Evolutionary conservation across 2,113 vertebrate species (phyloP).

Genomic region (Istiophorus platypterus): DNA sequence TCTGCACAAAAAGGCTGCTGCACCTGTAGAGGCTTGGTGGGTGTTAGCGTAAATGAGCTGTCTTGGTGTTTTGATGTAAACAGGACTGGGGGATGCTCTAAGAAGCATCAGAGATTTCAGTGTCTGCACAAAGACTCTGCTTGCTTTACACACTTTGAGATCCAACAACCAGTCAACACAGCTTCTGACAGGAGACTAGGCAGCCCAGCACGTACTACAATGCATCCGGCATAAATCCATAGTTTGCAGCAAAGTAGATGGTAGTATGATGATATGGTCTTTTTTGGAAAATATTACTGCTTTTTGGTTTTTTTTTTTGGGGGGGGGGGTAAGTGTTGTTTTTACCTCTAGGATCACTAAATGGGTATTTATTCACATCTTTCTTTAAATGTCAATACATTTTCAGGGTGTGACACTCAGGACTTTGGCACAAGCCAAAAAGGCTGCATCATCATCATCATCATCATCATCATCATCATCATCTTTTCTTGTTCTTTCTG

Average conservation of each 20-base stretch:
- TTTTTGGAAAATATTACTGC: not conserved
- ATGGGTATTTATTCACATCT: not conserved
- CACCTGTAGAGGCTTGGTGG: constrained; percentile 59
- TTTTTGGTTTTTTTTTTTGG: not conserved
- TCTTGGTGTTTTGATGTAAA: not conserved
- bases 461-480: constrained; percentile 7
- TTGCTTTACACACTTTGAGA: constrained; percentile 43
- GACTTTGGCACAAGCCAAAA: not conserved
- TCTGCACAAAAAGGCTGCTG: constrained; percentile 22
- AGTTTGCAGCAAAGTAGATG: not conserved
- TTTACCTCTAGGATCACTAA: not conserved
- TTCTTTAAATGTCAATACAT: constrained; percentile 12
- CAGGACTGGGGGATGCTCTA: constrained; percentile 9
- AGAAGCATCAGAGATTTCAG: constrained; percentile 27
- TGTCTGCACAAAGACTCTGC: constrained; percentile 43
- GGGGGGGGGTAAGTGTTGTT: not conserved
- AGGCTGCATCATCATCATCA: constrained; percentile 14
- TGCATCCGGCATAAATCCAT: constrained; percentile 4
- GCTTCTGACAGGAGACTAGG: constrained; percentile 32
- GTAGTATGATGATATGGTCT: not conserved
- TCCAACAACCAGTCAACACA: constrained; percentile 45
- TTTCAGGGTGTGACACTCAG: constrained; percentile 11
- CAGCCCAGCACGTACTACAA: not conserved
- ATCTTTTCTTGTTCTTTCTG: constrained; percentile 1
- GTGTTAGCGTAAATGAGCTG: constrained; percentile 17